These are phyloP conservation scores for Drosophila rellima DNA, from an alignment of 2,888 invertebrate species.

Conservation along the genomic window DNA sequence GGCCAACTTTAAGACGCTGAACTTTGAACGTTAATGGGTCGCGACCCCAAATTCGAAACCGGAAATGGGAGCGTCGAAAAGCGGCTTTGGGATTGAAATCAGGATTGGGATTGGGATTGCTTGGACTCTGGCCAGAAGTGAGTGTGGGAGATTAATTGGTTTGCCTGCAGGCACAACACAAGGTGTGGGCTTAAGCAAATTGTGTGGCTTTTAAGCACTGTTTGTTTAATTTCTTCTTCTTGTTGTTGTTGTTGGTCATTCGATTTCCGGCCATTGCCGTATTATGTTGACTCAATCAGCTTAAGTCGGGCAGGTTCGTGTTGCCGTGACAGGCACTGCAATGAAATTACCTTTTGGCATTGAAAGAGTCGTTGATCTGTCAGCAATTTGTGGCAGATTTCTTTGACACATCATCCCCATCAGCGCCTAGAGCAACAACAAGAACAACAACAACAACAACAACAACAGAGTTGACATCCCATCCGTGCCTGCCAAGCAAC, in stretches of 20 bases:
- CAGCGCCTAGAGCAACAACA: background rate
- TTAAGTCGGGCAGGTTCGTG: slow-evolving; percentile 41
- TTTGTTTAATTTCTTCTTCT: slow-evolving; percentile 13
- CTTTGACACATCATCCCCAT: slow-evolving; percentile 15
- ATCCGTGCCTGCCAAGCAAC: slow-evolving; percentile 4
- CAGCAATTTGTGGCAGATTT: slow-evolving; percentile 18
- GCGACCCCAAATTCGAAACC: slow-evolving; percentile 43
- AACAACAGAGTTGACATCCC: slow-evolving; percentile 7
- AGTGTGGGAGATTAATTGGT: slow-evolving; percentile 65
- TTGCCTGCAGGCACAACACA: slow-evolving; percentile 26
- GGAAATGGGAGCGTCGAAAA: slow-evolving; percentile 42
- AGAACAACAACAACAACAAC: slow-evolving; percentile 1
- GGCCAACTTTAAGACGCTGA: slow-evolving; percentile 44
- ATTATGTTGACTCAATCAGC: slow-evolving; percentile 53
- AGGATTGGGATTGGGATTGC: slow-evolving; percentile 2
- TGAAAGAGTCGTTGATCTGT: slow-evolving; percentile 33
- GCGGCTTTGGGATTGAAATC: slow-evolving; percentile 6
- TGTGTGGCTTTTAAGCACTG: slow-evolving; percentile 31
- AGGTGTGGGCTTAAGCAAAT: slow-evolving; percentile 57
- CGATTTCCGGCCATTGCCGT: slow-evolving; percentile 49
- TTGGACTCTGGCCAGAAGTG: slow-evolving; percentile 1
- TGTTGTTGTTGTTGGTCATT: slow-evolving; percentile 3
- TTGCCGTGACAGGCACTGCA: slow-evolving; percentile 43
- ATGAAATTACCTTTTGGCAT: slow-evolving; percentile 60
- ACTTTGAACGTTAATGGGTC: slow-evolving; percentile 42